These are phyloP conservation scores for Ophraella communa DNA, from an alignment of 2,888 invertebrate species.

Conservation along the genomic window DNA sequence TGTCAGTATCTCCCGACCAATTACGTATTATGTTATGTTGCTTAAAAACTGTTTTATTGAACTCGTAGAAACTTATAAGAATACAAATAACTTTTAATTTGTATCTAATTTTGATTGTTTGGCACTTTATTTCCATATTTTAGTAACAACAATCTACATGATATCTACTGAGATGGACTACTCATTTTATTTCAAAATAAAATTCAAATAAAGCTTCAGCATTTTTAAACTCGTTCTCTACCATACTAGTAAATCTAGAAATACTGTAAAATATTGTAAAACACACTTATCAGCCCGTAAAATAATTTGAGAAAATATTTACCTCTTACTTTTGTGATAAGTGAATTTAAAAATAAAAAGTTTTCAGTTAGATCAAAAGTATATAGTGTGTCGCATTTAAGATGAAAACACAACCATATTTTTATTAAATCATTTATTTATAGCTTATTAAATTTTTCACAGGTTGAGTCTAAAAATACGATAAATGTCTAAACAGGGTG, in stretches of 20 bases:
- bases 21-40: no score
- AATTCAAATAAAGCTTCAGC: conserved; percentile 29
- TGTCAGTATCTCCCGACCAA: no score
- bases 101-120: neutral
- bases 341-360: conserved; percentile 29
- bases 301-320: conserved; percentile 27
- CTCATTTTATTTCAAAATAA: conserved; percentile 8
- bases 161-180: conserved; percentile 5
- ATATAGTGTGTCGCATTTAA: no score
- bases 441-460: no score
- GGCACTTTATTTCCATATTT: neutral
- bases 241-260: conserved; percentile 24
- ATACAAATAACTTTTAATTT: no score
- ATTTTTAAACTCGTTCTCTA: conserved; percentile 20
- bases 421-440: no score
- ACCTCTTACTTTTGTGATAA: conserved; percentile 34
- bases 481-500: no score
- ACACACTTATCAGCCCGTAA: conserved; percentile 33
- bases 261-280: conserved; percentile 23
- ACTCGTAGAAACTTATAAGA: no score
- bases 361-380: conserved; percentile 22
- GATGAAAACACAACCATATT: neutral
- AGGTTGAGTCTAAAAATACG: no score
- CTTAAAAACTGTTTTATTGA: no score
- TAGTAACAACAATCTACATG: neutral